A percentile compares a stretch with the other conserved stretches of the same genome.
Conservation (phyloP, 2,888 invertebrate species). For the Sphaerophoria rueppellii region DNA sequence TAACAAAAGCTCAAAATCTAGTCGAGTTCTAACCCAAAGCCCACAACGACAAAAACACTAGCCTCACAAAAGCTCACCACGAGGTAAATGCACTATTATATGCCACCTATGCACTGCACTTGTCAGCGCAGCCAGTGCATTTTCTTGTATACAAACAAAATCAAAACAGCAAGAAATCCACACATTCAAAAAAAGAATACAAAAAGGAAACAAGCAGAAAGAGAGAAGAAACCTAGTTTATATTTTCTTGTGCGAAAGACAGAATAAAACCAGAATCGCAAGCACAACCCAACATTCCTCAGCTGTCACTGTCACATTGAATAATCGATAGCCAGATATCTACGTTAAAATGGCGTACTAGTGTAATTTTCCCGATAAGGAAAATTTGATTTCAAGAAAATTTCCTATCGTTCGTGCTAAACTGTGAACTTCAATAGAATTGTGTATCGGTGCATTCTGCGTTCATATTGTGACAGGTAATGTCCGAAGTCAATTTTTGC, state of each 20-base stretch:
- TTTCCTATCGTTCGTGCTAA: not conserved
- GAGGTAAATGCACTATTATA: constrained; percentile 22
- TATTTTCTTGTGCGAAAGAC: constrained; percentile 4
- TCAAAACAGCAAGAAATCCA: not conserved
- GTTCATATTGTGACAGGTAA: not conserved
- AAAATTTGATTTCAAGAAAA: constrained; percentile 2
- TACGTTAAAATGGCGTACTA: constrained; percentile 7
- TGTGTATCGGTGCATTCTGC: not conserved
- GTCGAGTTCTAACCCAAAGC: not conserved
- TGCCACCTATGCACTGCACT: constrained; percentile 12
- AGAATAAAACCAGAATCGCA: not conserved
- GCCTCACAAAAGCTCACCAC: constrained; percentile 23
- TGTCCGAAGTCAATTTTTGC: too few species aligned
- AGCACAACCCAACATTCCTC: constrained; percentile 9
- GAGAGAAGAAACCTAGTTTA: not conserved
- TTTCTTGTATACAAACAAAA: constrained; percentile 9
- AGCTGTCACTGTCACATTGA: constrained; percentile 8
- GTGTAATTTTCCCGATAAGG: constrained; percentile 8
- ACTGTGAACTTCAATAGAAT: not conserved
- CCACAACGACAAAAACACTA: not conserved
- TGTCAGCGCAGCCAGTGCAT: constrained; percentile 20
- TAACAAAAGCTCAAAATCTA: not conserved
- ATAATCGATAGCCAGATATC: constrained; percentile 4
- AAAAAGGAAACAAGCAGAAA: not conserved
- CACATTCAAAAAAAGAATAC: not conserved